A percentile compares a stretch with the other conserved stretches of the same genome.
Evolutionary conservation across 2,797 vertebrate genomes (phyloP).

Genomic region (Oophaga sylvatica): DNA sequence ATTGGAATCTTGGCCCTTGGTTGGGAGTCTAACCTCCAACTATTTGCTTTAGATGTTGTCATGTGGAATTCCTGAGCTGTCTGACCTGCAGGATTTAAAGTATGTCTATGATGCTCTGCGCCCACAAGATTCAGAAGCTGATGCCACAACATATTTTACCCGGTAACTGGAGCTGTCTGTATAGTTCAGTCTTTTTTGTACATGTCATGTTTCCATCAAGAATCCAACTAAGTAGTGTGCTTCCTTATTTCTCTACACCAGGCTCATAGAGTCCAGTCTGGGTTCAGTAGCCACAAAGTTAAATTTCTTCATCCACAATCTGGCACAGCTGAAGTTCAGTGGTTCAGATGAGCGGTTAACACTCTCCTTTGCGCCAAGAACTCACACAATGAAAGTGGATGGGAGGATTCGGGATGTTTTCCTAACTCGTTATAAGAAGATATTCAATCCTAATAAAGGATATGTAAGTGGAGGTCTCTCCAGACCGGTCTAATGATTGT

Average conservation of each 20-base stretch:
- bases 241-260: slow-evolving; percentile 59
- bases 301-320: slow-evolving; percentile 98
- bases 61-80: slow-evolving; percentile 94
- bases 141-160: slow-evolving; percentile 96
- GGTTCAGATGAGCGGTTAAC: slow-evolving; percentile 82
- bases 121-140: slow-evolving; percentile 90
- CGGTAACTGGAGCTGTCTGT: slow-evolving; percentile 73
- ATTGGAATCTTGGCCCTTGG: neutral
- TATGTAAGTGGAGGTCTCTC: slow-evolving; percentile 81
- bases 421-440: slow-evolving; percentile 85
- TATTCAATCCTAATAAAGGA: slow-evolving; percentile 83
- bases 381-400: slow-evolving; percentile 80
- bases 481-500: neutral
- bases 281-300: slow-evolving; percentile 96
- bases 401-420: slow-evolving; percentile 84
- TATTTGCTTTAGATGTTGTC: slow-evolving; percentile 86
- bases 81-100: slow-evolving; percentile 90
- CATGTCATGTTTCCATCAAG: neutral
- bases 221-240: neutral
- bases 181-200: neutral
- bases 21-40: slow-evolving; percentile 28
- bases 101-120: slow-evolving; percentile 93
- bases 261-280: slow-evolving; percentile 93
- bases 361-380: slow-evolving; percentile 88
- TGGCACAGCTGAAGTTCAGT: slow-evolving; percentile 96